Evolutionary conservation across 2,888 invertebrate species (phyloP).

Genomic region (Rhogogaster chlorosoma): DNA sequence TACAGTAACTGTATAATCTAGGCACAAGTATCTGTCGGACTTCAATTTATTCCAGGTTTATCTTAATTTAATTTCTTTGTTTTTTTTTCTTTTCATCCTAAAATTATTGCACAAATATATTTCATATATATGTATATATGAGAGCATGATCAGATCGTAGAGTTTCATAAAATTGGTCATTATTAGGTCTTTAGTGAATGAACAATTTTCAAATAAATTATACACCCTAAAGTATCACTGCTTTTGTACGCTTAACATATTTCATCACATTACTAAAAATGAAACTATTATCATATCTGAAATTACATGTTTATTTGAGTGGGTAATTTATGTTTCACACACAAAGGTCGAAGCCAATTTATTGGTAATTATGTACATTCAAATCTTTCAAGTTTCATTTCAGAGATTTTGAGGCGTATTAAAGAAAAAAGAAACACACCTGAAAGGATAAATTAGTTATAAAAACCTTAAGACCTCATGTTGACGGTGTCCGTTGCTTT

Average conservation of each 20-base stretch:
- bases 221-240: slow-evolving; percentile 12
- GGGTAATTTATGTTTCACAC: not conserved
- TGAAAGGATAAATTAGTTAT: slow-evolving; percentile 50
- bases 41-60: not conserved
- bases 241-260: slow-evolving; percentile 10
- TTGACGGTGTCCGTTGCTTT: slow-evolving; percentile 43
- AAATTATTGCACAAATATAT: not conserved
- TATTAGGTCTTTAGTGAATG: not conserved
- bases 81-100: not conserved
- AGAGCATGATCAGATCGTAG: too few species aligned
- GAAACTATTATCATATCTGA: slow-evolving; percentile 36
- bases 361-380: slow-evolving; percentile 25
- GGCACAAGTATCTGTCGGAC: not conserved
- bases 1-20: slow-evolving; percentile 20
- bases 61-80: not conserved
- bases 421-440: not conserved
- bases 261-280: not conserved
- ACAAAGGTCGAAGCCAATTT: not conserved
- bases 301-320: not conserved
- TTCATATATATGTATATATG: not conserved
- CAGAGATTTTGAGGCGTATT: not conserved
- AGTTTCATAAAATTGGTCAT: not conserved
- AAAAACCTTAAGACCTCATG: slow-evolving; percentile 51
- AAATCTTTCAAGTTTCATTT: slow-evolving; percentile 42
- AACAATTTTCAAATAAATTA: slow-evolving; percentile 11